A percentile compares a stretch with the other conserved stretches of the same genome.
phyloP scores from a whole-genome alignment of 2,113 vertebrate genomes.

The Entosphenus tridentatus region DNA sequence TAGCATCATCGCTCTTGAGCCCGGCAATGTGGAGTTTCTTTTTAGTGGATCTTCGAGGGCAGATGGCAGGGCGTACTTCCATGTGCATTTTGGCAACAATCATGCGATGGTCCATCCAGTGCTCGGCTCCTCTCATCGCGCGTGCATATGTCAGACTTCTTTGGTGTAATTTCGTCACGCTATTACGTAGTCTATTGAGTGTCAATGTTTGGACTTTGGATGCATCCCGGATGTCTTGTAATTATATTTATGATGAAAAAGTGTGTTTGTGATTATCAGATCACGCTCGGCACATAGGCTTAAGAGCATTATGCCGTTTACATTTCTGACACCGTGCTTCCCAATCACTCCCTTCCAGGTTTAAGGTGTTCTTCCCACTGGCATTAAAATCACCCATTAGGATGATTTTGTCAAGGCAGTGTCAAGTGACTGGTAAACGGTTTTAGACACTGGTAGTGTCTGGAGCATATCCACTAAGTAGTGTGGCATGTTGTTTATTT shows the following conservation, averaged over 20 bases:
- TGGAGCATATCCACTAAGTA: too few relatives aligned
- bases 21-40: background rate
- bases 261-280: background rate
- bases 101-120: background rate
- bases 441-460: too few relatives aligned
- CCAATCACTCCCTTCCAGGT: background rate
- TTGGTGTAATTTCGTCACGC: background rate
- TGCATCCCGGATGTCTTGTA: background rate
- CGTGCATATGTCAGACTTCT: background rate
- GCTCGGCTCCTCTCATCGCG: background rate
- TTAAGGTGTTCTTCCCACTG: background rate
- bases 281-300: background rate
- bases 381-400: background rate
- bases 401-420: background rate
- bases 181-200: background rate
- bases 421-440: too few relatives aligned
- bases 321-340: background rate
- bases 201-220: background rate
- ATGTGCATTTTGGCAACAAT: background rate
- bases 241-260: background rate
- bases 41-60: background rate
- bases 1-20: background rate
- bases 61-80: background rate
- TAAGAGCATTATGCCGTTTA: background rate
- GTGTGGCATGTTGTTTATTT: too few relatives aligned